Conservation (phyloP, 1,140 invertebrate species). For the Rhizoglyphus robini region DNA sequence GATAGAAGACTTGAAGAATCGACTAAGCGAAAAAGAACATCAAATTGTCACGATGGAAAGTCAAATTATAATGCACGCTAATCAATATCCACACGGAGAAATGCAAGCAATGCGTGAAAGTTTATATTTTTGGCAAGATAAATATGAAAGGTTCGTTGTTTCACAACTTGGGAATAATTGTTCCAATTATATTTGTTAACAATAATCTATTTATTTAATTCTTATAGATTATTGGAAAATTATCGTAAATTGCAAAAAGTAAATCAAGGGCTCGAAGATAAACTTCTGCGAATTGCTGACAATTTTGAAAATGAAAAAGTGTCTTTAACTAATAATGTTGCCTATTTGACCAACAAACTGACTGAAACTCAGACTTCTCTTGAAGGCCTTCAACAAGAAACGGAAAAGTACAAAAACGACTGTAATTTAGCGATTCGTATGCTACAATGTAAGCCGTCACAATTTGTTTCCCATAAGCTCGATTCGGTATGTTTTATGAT, state of each 20-base stretch:
- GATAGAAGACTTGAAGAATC: constrained; percentile 68
- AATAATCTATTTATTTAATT: neutral
- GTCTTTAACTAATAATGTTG: constrained; percentile 68
- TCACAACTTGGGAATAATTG: neutral
- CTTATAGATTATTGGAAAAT: constrained; percentile 62
- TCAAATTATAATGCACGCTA: constrained; percentile 61
- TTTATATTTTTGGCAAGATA: constrained; percentile 69
- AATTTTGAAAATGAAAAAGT: constrained; percentile 81
- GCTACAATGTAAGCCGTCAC: constrained; percentile 83
- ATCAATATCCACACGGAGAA: constrained; percentile 55
- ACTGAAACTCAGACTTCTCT: constrained; percentile 74
- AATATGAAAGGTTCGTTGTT: constrained; percentile 59
- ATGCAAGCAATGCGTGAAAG: constrained; percentile 66
- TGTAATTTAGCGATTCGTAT: constrained; percentile 85
- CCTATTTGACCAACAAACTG: constrained; percentile 65
- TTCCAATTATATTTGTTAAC: neutral
- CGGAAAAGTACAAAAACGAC: constrained; percentile 85
- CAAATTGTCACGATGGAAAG: constrained; percentile 72
- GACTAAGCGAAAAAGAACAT: constrained; percentile 58
- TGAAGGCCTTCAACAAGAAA: constrained; percentile 74
- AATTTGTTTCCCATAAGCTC: constrained; percentile 81
- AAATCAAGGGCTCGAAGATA: constrained; percentile 88
- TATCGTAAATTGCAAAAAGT: constrained; percentile 86
- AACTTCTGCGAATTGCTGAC: constrained; percentile 74
- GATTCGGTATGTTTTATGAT: constrained; percentile 56